Base-by-base conservation (phyloP, 2,797 vertebrate species). In the Semotilus atromaculatus region DNA sequence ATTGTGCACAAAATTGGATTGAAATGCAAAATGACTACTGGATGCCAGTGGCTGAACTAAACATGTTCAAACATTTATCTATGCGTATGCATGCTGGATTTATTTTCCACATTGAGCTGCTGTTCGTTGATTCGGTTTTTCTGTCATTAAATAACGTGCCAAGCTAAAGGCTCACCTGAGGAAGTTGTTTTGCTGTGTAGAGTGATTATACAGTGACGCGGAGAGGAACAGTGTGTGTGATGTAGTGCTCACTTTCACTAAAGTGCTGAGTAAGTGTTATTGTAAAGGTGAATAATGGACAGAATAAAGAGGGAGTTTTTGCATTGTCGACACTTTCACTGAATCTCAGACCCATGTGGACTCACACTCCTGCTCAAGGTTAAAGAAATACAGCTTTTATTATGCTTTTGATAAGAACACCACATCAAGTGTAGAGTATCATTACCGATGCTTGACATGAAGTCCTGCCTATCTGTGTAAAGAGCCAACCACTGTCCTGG, bases 201-300 rank as follows among this genome's bases (percentile, higher is more conserved):
- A 40, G 45, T 40, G 60, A 80, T 72, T 72, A 18, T 11, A 51
- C 55, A 10, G 29, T 45, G 48, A 38, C 13, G 5, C 14, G 0
- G 10, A 5, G 38, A 45, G 38, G 76, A 81, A 64, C n/a, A 1
- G 51, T 36, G 8, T 36, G 8, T 68, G 40, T 67, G 62, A 85
- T 84, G 72, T 87, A 81, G 76, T 88, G 64, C 55, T 38, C 76
- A 89, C 85, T 82, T 81, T 88, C 83, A 88, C 89, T 87, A 58
- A 3, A 48, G 45, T 88, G 93, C 91, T 92, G 94, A 93, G 84
- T 89, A 40, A 89, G 91, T 23, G 62, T 80, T 89, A 89, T 86
- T 82, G 73, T 40, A 80, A 88, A 83, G 58, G 86, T 77, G 85
- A 85, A 86, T 86, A 76, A 87, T 86, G 85, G 89, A 88, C 85